Evolutionary conservation across 2,113 vertebrate species (phyloP).

Genomic region (Mus spicilegus): DNA sequence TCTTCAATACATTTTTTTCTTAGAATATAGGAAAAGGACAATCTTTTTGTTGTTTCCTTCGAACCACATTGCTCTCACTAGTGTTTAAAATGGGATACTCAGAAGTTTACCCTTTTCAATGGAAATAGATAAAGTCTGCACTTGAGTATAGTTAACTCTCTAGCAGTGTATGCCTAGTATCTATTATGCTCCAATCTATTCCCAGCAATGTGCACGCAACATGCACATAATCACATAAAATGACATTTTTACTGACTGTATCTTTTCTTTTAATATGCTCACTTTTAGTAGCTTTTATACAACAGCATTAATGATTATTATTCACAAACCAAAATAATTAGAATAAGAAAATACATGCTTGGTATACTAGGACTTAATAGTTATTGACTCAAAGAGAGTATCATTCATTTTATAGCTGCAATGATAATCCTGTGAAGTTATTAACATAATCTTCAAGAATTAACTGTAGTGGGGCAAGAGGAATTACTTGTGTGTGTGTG

Average conservation of each 20-base stretch:
- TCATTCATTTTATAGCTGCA: conserved; percentile 41
- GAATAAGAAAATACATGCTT: conserved; percentile 36
- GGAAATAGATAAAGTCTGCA: background rate
- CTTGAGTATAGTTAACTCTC: background rate
- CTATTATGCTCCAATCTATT: background rate
- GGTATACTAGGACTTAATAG: conserved; percentile 16
- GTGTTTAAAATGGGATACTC: conserved; percentile 29
- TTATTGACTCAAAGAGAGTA: conserved; percentile 31
- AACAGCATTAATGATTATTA: conserved; percentile 28
- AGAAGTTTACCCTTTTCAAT: conserved; percentile 21
- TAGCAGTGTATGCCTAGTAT: background rate
- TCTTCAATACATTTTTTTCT: background rate
- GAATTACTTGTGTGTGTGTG: background rate
- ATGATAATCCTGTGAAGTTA: conserved; percentile 38
- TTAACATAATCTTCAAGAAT: conserved; percentile 1
- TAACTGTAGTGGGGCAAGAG: background rate
- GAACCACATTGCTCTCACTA: background rate
- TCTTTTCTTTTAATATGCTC: conserved; percentile 1
- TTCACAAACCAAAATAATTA: conserved; percentile 37
- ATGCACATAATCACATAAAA: background rate
- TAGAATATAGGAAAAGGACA: conserved; percentile 42
- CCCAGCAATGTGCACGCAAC: background rate
- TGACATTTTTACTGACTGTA: conserved; percentile 22
- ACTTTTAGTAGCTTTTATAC: conserved; percentile 24
- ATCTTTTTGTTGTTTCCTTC: conserved; percentile 42